phyloP scores from a whole-genome alignment of 2,888 invertebrate genomes.

The Crocallis elinguaria region DNA sequence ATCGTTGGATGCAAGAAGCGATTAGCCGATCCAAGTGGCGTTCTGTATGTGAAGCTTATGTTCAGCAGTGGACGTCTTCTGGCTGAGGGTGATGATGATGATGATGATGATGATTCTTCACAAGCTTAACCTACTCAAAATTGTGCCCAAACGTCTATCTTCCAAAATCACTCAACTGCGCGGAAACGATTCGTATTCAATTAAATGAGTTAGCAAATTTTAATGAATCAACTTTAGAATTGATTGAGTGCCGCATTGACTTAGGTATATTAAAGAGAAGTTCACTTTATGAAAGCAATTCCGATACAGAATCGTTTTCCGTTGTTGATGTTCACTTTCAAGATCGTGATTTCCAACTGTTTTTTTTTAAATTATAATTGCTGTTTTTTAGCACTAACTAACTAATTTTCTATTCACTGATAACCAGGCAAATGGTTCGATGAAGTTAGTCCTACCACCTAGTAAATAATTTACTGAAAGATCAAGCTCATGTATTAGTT shows the following conservation, averaged over 20 bases:
- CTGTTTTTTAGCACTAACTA: slow-evolving; percentile 21
- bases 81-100: too few relatives aligned
- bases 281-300: slow-evolving; percentile 41
- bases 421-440: too few relatives aligned
- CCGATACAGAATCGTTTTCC: slow-evolving; percentile 32
- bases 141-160: background rate
- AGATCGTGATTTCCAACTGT: slow-evolving; percentile 38
- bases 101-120: too few relatives aligned
- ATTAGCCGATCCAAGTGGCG: too few relatives aligned
- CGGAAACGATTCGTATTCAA: slow-evolving; percentile 46
- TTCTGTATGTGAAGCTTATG: too few relatives aligned
- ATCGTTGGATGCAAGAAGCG: too few relatives aligned
- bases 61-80: too few relatives aligned
- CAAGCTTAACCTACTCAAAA: background rate
- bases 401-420: slow-evolving; percentile 12
- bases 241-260: slow-evolving; percentile 46
- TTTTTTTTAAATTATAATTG: slow-evolving; percentile 34
- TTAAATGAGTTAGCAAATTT: slow-evolving; percentile 50
- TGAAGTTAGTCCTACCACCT: too few relatives aligned
- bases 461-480: too few relatives aligned
- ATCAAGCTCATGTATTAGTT: too few relatives aligned
- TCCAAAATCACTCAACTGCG: slow-evolving; percentile 12
- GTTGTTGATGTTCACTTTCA: slow-evolving; percentile 49
- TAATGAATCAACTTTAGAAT: slow-evolving; percentile 50
- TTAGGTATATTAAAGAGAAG: slow-evolving; percentile 32